Evolutionary conservation across 2,797 vertebrate species (phyloP).

Genomic region (Darevskia nairensis): DNA sequence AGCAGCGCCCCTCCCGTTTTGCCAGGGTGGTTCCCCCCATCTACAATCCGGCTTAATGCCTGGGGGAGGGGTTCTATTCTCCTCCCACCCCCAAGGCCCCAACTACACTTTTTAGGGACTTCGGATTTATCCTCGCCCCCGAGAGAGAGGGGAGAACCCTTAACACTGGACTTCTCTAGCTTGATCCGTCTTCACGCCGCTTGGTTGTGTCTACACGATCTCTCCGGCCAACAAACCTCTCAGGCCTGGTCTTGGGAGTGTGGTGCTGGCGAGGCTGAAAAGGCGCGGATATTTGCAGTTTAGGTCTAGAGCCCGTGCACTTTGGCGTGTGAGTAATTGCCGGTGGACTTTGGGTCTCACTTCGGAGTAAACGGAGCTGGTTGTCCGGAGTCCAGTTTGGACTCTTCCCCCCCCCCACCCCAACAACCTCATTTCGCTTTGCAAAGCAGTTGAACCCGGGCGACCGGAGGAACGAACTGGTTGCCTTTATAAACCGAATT

Average conservation of each 20-base stretch:
- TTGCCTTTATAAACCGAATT: neutral
- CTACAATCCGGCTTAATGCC: too few species aligned
- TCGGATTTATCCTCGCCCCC: too few species aligned
- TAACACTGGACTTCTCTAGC: constrained; percentile 61
- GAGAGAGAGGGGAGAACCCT: constrained; percentile 7
- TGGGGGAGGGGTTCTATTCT: too few species aligned
- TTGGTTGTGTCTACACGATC: neutral
- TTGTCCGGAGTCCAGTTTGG: neutral
- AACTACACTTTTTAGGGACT: too few species aligned
- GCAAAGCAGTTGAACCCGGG: neutral
- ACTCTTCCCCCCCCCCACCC: neutral
- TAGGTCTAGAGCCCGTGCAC: too few species aligned
- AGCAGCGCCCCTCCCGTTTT: neutral
- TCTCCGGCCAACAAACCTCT: constrained; percentile 27
- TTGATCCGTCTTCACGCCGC: constrained; percentile 45
- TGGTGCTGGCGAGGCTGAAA: too few species aligned
- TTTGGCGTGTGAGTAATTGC: neutral
- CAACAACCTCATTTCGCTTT: neutral
- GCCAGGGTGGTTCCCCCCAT: neutral
- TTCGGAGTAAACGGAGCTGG: neutral
- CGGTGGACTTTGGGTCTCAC: neutral
- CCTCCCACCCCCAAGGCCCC: constrained; percentile 30
- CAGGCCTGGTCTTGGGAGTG: neutral
- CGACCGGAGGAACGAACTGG: neutral
- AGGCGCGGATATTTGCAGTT: neutral